These are phyloP conservation scores for Pyrgus malvae DNA, from an alignment of 2,888 invertebrate species.

Conservation along the genomic window DNA sequence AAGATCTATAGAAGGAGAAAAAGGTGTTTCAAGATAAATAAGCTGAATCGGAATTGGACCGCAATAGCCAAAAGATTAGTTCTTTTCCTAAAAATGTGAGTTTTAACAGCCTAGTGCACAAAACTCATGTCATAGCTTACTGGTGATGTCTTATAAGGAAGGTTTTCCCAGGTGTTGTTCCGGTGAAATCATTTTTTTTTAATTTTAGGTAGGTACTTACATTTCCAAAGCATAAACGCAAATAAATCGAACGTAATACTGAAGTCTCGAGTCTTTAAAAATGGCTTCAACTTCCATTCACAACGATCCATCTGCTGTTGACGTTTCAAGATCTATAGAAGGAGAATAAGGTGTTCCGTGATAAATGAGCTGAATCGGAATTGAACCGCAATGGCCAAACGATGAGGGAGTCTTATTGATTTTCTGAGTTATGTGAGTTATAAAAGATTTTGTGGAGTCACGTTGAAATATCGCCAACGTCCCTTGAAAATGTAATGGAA, in stretches of 20 bases:
- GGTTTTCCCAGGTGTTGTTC: no score
- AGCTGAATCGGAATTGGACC: constrained; percentile 15
- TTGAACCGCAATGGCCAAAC: constrained; percentile 7
- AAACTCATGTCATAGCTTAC: no score
- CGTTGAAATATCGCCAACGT: background rate
- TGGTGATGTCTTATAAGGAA: no score
- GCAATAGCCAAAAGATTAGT: constrained; percentile 7
- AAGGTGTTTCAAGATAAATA: constrained; percentile 22
- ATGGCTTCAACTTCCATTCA: constrained; percentile 8
- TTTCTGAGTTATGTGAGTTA: constrained; percentile 6
- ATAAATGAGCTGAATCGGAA: constrained; percentile 23
- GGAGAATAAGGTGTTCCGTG: constrained; percentile 21
- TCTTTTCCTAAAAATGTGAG: constrained; percentile 5
- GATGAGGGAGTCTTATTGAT: constrained; percentile 13
- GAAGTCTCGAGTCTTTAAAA: constrained; percentile 20
- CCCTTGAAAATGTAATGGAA: background rate
- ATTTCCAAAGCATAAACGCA: background rate
- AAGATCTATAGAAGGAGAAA: constrained; percentile 24
- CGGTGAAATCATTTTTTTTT: no score
- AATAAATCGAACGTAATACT: no score
- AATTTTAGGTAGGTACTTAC: no score
- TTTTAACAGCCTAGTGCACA: no score
- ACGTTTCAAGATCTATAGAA: constrained; percentile 24
- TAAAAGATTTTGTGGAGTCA: background rate
- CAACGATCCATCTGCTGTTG: constrained; percentile 13